phyloP scores from a whole-genome alignment of 2,113 vertebrate species.

The Mus musculus region GRCm39 chrX:100698501-100699000 shows the following conservation, averaged over 20 bases:
- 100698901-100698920: background rate
- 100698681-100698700: conserved; percentile 37
- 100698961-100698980: conserved; percentile 54
- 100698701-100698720: conserved; percentile 43
- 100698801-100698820: background rate
- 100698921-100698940: background rate
- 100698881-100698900: conserved; percentile 13
- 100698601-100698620: background rate
- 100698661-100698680: background rate
- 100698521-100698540: conserved; percentile 47
- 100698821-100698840: conserved; percentile 53
- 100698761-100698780: background rate
- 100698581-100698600: background rate
- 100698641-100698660: background rate
- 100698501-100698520: conserved; percentile 55
- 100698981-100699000: conserved; percentile 95
- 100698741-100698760: background rate
- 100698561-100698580: conserved; percentile 21
- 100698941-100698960: conserved; percentile 32
- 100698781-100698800: background rate
- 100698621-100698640: background rate
- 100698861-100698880: background rate
- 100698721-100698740: conserved; percentile 13
- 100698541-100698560: conserved; percentile 44
- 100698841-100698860: background rate